These are phyloP conservation scores for Nesidiocoris tenuis DNA, from an alignment of 2,888 invertebrate species.

Conservation along the genomic window DNA sequence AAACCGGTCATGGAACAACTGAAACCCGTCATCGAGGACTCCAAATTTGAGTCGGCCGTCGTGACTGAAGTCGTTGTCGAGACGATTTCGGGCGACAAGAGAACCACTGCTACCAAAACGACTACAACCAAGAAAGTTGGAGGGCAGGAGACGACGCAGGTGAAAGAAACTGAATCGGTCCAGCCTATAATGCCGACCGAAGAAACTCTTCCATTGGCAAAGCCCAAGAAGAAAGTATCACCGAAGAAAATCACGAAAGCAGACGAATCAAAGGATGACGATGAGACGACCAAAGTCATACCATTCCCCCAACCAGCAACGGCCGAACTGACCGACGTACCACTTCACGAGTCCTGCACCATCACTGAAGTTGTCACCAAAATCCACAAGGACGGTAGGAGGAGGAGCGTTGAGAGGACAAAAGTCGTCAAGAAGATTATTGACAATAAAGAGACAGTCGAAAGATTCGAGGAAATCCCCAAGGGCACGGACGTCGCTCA, in stretches of 20 bases:
- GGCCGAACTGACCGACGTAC: constrained; percentile 53
- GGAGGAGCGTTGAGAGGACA: constrained; percentile 55
- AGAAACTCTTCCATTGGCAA: background rate
- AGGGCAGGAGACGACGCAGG: constrained; percentile 46
- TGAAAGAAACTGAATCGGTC: constrained; percentile 34
- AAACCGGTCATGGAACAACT: constrained; percentile 53
- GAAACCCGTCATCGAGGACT: constrained; percentile 51
- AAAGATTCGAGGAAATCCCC: constrained; percentile 50
- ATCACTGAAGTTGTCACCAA: constrained; percentile 17
- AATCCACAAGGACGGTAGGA: background rate
- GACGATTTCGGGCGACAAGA: constrained; percentile 33
- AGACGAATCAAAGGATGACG: background rate
- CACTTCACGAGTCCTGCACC: constrained; percentile 55
- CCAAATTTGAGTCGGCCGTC: constrained; percentile 56
- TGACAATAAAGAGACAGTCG: constrained; percentile 48
- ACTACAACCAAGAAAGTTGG: constrained; percentile 48
- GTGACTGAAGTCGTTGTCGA: constrained; percentile 53
- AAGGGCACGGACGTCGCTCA: constrained; percentile 45
- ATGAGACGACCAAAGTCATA: background rate
- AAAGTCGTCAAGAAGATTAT: constrained; percentile 51
- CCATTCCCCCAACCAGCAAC: background rate
- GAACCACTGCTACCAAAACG: constrained; percentile 45
- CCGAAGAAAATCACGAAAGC: background rate
- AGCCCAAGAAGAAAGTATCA: background rate
- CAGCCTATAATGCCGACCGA: background rate